These are phyloP conservation scores for Mus minutoides DNA, from an alignment of 2,797 vertebrate species.

Conservation along the genomic window DNA sequence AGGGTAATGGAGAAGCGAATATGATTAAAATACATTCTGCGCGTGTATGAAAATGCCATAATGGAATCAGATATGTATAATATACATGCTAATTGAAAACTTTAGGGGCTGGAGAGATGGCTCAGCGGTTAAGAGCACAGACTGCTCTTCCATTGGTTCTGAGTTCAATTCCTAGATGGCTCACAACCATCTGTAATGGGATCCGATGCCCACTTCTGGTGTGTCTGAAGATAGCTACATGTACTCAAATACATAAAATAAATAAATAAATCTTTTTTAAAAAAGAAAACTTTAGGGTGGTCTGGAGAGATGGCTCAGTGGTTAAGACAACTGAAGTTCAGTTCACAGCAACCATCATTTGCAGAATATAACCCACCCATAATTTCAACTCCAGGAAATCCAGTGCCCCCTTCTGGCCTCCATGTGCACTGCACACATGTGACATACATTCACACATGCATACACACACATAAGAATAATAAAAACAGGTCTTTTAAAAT, in stretches of 20 bases:
- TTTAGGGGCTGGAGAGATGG: background rate
- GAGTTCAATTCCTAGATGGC: background rate
- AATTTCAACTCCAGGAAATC: background rate
- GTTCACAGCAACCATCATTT: background rate
- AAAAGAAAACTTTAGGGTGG: no score
- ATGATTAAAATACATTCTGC: background rate
- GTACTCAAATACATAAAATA: no score
- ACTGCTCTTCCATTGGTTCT: background rate
- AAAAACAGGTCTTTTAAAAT: background rate
- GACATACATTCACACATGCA: no score
- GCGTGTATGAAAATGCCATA: background rate
- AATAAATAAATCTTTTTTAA: no score
- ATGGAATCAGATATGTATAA: background rate
- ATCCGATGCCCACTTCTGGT: no score
- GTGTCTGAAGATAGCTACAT: no score
- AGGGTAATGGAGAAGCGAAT: background rate
- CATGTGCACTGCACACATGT: background rate
- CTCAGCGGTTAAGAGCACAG: background rate
- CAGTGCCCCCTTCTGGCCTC: background rate
- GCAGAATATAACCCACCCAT: no score
- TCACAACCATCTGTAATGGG: no score
- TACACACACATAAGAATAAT: background rate
- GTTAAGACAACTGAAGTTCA: background rate
- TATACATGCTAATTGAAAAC: background rate
- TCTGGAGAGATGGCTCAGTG: background rate